A percentile compares a stretch with the other conserved stretches of the same genome.
Conservation (phyloP, 2,113 vertebrate species). For the Dipodomys merriami region DNA sequence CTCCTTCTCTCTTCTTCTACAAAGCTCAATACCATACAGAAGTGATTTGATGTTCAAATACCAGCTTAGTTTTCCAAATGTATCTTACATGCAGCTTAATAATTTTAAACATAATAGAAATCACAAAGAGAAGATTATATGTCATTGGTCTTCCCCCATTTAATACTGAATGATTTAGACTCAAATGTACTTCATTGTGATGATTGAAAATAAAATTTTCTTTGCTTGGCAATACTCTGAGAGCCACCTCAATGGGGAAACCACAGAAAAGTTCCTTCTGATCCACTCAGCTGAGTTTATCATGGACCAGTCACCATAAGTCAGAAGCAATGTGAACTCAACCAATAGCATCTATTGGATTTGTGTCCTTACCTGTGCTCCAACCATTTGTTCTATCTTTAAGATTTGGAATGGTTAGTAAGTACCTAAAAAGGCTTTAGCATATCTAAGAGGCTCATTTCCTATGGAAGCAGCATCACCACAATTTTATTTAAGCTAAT, state of each 20-base stretch:
- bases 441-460: not conserved
- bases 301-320: not conserved
- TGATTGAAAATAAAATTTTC: not conserved
- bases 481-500: not conserved
- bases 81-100: not conserved
- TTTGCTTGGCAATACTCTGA: not conserved
- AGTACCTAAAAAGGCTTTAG: not conserved
- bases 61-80: not conserved
- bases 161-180: not conserved
- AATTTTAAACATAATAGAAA: conserved; percentile 29
- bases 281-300: not conserved
- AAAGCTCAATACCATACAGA: not conserved
- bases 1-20: not conserved
- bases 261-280: not conserved
- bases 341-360: not conserved
- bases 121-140: not conserved
- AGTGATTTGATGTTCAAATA: not conserved
- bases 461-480: not conserved
- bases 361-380: not conserved
- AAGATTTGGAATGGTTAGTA: not conserved
- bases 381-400: not conserved
- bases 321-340: not conserved
- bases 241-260: not conserved
- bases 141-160: not conserved
- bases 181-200: not conserved